Evolutionary conservation across 2,888 invertebrate genomes (phyloP).

Genomic region (Scaeva pyrastri): DNA sequence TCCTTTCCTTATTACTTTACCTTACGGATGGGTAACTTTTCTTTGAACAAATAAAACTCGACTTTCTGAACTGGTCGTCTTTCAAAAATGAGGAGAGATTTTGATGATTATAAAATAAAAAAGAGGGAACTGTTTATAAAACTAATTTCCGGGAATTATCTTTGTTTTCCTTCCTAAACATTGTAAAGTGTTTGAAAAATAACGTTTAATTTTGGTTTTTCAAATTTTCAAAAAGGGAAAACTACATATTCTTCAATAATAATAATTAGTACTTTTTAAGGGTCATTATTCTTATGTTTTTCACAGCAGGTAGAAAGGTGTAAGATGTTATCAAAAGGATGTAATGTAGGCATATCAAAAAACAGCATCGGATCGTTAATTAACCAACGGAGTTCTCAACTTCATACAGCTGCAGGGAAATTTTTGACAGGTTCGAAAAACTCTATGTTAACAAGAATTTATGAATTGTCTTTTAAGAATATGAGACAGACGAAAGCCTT

Average conservation of each 20-base stretch:
- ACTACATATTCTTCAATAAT: neutral
- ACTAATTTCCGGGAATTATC: conserved; percentile 42
- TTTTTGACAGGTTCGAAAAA: neutral
- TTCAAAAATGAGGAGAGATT: conserved; percentile 43
- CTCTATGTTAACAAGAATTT: neutral
- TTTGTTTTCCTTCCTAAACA: conserved; percentile 55
- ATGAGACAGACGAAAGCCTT: no score
- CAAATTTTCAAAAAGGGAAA: conserved; percentile 19
- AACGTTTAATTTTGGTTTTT: conserved; percentile 8
- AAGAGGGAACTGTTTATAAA: conserved; percentile 25
- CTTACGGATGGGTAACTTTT: conserved; percentile 25
- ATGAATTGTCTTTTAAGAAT: no score
- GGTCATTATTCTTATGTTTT: conserved; percentile 27
- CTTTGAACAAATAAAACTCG: conserved; percentile 10
- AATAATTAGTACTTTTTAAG: neutral
- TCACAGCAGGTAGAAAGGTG: conserved; percentile 15
- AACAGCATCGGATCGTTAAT: conserved; percentile 22
- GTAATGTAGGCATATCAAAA: neutral
- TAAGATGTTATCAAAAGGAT: conserved; percentile 9
- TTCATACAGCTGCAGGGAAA: neutral
- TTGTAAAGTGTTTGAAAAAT: conserved; percentile 17
- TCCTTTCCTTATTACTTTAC: no score
- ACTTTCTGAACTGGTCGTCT: conserved; percentile 38
- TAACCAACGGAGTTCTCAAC: neutral
- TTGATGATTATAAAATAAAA: conserved; percentile 40